Base-by-base conservation (phyloP, 30 jellyfish, hydroid and myxozoan genomes). In the Phacellophora camtschatica region DNA sequence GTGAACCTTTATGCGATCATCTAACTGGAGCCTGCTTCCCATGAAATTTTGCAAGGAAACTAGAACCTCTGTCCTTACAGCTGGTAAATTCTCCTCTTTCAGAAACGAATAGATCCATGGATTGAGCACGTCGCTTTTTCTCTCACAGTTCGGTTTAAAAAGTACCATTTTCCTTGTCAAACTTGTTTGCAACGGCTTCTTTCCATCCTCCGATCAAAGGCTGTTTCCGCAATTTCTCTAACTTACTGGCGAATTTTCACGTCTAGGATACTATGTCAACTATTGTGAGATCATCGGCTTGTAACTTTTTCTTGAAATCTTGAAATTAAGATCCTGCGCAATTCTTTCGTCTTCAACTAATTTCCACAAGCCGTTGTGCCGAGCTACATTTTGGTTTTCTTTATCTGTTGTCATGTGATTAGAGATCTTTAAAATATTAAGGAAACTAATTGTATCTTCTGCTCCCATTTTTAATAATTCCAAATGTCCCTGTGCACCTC, bases 371-470 rank as follows among this genome's bases (percentile, higher is more conserved):
- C 82, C 71, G 12, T 32, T 19, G 28, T 66, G 82, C 28, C 36
- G 71, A 7, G 76, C 71, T 5, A 36, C 82, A 29, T 33, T 66
- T 37, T 29, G 32, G 31, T 66, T 66, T 66, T 33, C 82, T 5
- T 75, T 31, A 66, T 66, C 82, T 30, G 82, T 66, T 32, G 82
- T 30, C 72, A 66, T 66, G 23, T 55, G 25, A 8, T 55, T 20
- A 8, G 70, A 23, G 25, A 55, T 20, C 25, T 55, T 55, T 8
- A 55, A 20, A 55, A 55, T 20, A 20, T 9, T 8, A 8, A 9
- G 8, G 25, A 55, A 55, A 8, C 70, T 31, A 8, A 55, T 55
- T 11, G 62, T 18, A 62, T 62, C 64, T 8, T 29, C 20, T 62
- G 77, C 33, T 23, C 77, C 16, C 62, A 12, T 63, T 32, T 62